Percentiles rank a stretch among this genome's conserved stretches.
phyloP scores from a whole-genome alignment of 2,113 vertebrate genomes.

The Pseudorhombus dupliciocellatus region DNA sequence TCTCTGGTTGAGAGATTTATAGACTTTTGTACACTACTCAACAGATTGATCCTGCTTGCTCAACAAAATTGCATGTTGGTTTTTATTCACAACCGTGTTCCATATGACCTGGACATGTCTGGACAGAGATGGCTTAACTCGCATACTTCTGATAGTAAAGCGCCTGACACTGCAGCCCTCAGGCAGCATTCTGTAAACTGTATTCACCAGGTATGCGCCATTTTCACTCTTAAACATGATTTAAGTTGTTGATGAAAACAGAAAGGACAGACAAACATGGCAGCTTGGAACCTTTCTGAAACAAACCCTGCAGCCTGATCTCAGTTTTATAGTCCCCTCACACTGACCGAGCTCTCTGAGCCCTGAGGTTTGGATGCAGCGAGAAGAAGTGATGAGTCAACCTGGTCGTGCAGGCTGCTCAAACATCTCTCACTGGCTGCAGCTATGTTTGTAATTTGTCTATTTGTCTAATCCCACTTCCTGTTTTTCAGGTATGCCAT shows the following conservation, averaged over 20 bases:
- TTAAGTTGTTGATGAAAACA: neutral
- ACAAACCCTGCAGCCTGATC: constrained; percentile 1
- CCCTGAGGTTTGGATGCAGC: neutral
- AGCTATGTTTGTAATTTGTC: constrained; percentile 1
- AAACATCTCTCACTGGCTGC: neutral
- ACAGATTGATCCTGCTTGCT: neutral
- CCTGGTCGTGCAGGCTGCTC: constrained; percentile 7
- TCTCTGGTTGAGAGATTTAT: no score
- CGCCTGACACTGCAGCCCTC: neutral
- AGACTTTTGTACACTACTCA: neutral
- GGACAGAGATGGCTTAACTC: constrained; percentile 2
- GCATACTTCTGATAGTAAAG: neutral
- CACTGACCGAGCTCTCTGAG: constrained; percentile 2
- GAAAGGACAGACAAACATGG: no score
- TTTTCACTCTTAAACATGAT: neutral
- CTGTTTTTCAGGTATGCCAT: constrained; percentile 85
- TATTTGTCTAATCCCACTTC: constrained; percentile 33
- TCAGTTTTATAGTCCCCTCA: neutral
- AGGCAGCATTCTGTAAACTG: constrained; percentile 3
- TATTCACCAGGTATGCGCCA: neutral
- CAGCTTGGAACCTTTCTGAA: neutral
- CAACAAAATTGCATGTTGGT: neutral
- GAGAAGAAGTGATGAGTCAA: constrained; percentile 18
- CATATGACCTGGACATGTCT: neutral
- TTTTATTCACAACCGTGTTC: neutral